These are phyloP conservation scores for Oceanodroma leucorhoa DNA, from an alignment of 2,797 vertebrate genomes.

Conservation along the genomic window DNA sequence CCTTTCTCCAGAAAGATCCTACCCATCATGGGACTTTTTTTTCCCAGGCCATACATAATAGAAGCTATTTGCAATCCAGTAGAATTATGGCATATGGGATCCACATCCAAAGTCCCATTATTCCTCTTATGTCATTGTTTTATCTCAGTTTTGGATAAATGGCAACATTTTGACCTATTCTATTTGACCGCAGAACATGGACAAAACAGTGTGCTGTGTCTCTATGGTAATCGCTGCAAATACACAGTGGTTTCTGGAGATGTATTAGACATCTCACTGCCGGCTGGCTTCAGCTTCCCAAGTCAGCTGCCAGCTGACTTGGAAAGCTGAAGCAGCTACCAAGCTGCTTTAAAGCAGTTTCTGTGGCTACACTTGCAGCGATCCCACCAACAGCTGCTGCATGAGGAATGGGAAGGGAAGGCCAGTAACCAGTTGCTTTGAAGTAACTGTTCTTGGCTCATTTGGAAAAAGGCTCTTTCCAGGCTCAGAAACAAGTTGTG, in stretches of 20 bases:
- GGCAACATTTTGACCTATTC: neutral
- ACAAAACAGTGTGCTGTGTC: neutral
- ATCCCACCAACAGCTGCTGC: neutral
- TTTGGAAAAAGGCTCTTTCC: neutral
- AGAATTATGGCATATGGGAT: neutral
- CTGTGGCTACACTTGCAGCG: neutral
- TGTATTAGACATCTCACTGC: neutral
- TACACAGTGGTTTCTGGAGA: constrained; percentile 5
- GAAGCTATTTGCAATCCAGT: neutral
- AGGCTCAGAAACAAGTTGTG: neutral
- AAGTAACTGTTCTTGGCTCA: neutral
- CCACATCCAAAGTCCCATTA: neutral
- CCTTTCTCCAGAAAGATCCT: neutral
- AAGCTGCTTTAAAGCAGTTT: neutral
- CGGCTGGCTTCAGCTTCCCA: neutral
- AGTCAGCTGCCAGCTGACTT: neutral
- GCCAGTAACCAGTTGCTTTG: neutral
- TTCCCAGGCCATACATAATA: neutral
- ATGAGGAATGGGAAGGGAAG: neutral
- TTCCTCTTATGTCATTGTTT: neutral
- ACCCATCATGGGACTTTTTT: neutral
- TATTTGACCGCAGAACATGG: neutral
- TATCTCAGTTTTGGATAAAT: constrained; percentile 16
- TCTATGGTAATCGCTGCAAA: neutral
- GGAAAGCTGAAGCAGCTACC: neutral